Base-by-base conservation (phyloP, 1,140 invertebrate species). In the Scaptomyza graminum region DNA sequence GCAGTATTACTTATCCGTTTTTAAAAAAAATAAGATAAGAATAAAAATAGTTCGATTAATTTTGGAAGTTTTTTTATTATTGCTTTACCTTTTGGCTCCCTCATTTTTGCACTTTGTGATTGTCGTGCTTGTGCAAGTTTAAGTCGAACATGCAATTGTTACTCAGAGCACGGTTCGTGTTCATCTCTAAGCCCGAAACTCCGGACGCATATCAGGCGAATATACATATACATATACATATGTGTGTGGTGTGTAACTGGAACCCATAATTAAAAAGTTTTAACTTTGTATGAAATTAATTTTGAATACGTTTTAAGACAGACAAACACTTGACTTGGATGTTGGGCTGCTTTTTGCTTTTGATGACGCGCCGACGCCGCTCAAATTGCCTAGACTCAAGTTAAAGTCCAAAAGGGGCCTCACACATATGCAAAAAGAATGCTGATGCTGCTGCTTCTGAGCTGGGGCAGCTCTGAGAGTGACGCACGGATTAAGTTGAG, bases 251-350 rank as follows among this genome's bases (percentile, higher is more conserved):
- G 9, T 41, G 49, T 18, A 82, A 87, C 56, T 88, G 76, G 57
- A 74, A 88, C 84, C 79, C 83, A 82, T 88, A 88, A 89, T 88
- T 88, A 88, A 88, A 88, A 85, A 88, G 74, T 77, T 83, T 77
- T 64, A 88, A 74, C 83, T 79, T 75, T 76, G 79, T 57, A 78
- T 88, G 84, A 88, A 88, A 88, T 88, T 88, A 88, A 88, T 88
- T 88, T 88, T 88, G 75, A 87, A 88, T 82, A 88, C 82, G 51
- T 44, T 47, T 46, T 57, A 49, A 16, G 22, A 50, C 57, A 54
- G 51, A 71, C 56, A 68, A 59, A 66, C 81, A 85, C 82, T 81
- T 85, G 81, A 80, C 80, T 85, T 72, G 79, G 57, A 74, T 76
- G 67, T 68, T 34, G 31, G 65, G 57, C 44, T 74, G 66, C 60